Percentiles rank a stretch among this genome's conserved stretches.
These are phyloP conservation scores for Upupa epops DNA, from an alignment of 2,113 vertebrate genomes.

Conservation along the genomic window DNA sequence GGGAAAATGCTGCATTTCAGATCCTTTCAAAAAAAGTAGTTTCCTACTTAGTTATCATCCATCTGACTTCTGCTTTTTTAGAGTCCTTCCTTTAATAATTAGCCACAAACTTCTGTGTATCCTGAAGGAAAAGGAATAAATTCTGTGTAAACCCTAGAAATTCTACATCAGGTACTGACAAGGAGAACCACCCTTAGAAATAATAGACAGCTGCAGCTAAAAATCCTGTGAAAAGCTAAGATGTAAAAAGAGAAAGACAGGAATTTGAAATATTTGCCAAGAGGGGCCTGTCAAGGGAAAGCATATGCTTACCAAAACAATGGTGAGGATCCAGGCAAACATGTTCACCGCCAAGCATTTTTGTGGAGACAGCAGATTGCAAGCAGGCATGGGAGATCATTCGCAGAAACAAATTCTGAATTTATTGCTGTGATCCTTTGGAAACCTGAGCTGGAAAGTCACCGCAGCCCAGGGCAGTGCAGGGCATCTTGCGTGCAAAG, in stretches of 20 bases:
- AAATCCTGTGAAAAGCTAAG: background rate
- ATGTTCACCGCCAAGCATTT: conserved; percentile 14
- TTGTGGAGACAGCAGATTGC: conserved; percentile 37
- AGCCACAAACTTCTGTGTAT: background rate
- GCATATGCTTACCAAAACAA: conserved; percentile 46
- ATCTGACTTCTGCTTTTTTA: background rate
- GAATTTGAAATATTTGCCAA: conserved; percentile 53
- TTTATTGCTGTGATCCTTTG: background rate
- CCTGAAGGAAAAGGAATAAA: background rate
- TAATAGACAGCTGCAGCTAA: background rate
- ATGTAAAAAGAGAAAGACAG: background rate
- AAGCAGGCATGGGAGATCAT: background rate
- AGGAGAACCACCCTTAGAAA: background rate
- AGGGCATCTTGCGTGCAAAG: rapidly evolving
- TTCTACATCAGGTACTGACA: background rate
- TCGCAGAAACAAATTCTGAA: background rate
- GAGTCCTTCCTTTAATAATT: background rate
- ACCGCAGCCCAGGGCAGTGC: background rate
- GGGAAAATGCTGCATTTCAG: background rate
- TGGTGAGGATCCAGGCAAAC: conserved; percentile 55
- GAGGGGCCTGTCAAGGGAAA: conserved; percentile 41
- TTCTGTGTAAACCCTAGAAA: background rate
- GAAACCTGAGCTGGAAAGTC: background rate
- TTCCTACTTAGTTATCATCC: background rate
- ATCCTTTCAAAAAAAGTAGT: background rate